A percentile compares a stretch with the other conserved stretches of the same genome.
Evolutionary conservation across 2,113 vertebrate genomes (phyloP).

Genomic region (Nibea coibor): DNA sequence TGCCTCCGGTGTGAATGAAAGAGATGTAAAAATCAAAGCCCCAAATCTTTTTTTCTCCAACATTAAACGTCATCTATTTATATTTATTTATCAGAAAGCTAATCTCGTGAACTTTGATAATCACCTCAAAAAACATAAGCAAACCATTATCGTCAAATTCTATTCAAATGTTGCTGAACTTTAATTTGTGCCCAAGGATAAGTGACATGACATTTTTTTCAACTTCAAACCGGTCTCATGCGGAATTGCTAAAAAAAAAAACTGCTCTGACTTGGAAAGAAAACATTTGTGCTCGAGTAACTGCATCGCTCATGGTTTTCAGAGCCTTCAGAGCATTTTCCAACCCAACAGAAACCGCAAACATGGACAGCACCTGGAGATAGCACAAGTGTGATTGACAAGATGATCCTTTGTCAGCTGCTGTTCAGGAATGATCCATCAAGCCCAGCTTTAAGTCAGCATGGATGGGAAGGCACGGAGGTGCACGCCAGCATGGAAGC

Average conservation of each 20-base stretch:
- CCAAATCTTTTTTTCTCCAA: not conserved
- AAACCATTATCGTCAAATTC: not conserved
- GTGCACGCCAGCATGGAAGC: not conserved
- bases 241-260: not conserved
- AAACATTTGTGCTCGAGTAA: no score
- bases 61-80: not conserved
- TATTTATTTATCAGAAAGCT: not conserved
- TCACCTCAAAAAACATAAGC: not conserved
- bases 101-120: not conserved
- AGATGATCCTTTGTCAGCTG: not conserved
- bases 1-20: no score
- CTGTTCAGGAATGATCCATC: no score
- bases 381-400: not conserved
- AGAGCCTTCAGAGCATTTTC: no score
- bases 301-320: no score
- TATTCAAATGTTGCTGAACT: no score
- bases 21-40: no score
- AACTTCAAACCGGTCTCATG: not conserved
- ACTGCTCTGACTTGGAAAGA: no score
- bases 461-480: no score
- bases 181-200: no score
- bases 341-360: no score
- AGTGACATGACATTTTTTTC: no score
- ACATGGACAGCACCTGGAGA: not conserved
- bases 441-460: not conserved